Evolutionary conservation across 2,888 invertebrate genomes (phyloP).

Genomic region (Eueremaeus valkanovi): DNA sequence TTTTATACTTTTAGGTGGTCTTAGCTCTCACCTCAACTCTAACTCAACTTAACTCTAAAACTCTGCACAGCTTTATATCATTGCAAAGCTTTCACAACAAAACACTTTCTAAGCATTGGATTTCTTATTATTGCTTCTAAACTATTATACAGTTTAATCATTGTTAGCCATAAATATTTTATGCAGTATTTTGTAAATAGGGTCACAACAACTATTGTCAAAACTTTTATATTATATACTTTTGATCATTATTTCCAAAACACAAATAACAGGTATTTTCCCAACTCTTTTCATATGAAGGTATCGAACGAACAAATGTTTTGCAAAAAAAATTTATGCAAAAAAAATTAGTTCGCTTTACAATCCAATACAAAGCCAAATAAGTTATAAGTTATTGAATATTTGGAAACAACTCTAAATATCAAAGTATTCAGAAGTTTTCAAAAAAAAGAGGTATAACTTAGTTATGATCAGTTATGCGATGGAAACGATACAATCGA

Average conservation of each 20-base stretch:
- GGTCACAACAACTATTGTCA: constrained; percentile 25
- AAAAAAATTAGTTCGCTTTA: not conserved
- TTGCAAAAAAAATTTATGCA: not conserved
- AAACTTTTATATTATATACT: not conserved
- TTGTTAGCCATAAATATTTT: constrained; percentile 24
- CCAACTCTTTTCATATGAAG: not conserved
- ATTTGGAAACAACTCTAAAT: too few species aligned
- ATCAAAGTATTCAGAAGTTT: too few species aligned
- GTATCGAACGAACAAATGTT: not conserved
- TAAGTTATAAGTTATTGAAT: too few species aligned
- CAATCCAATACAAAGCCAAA: too few species aligned
- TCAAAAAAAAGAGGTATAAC: too few species aligned
- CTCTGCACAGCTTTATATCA: constrained; percentile 27
- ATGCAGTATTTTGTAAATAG: constrained; percentile 2
- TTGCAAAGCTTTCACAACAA: constrained; percentile 21
- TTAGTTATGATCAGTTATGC: too few species aligned
- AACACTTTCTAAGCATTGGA: constrained; percentile 21
- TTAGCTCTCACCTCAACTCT: not conserved
- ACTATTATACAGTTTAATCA: constrained; percentile 17
- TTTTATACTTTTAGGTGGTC: constrained; percentile 32
- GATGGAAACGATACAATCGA: too few species aligned
- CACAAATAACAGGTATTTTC: constrained; percentile 21
- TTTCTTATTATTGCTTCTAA: not conserved
- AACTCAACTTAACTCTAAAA: constrained; percentile 3
- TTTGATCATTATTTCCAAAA: not conserved